A percentile compares a stretch with the other conserved stretches of the same genome.
phyloP scores from a whole-genome alignment of 2,113 vertebrate species.

The Dipodomys merriami region DNA sequence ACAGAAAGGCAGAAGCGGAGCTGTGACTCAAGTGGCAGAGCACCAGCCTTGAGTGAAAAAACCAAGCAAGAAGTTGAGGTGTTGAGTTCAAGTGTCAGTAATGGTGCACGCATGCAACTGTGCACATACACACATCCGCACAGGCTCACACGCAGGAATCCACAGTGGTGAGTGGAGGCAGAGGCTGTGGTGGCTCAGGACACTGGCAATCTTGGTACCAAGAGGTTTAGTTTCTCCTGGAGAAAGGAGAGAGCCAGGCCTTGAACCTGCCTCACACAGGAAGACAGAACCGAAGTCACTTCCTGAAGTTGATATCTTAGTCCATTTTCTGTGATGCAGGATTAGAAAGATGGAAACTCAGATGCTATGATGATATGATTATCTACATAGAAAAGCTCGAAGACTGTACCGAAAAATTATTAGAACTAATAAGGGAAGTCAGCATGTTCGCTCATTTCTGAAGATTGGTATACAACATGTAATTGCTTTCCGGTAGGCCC shows the following conservation, averaged over 20 bases:
- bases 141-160: background rate
- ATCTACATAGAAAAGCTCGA: conserved; percentile 10
- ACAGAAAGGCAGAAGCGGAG: too few relatives aligned
- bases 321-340: background rate
- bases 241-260: background rate
- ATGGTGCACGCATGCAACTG: too few relatives aligned
- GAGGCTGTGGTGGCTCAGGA: background rate
- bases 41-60: too few relatives aligned
- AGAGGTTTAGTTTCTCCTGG: background rate
- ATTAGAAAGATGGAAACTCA: background rate
- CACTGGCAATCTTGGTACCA: background rate
- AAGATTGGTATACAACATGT: background rate
- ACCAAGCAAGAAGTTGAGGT: too few relatives aligned
- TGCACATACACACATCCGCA: too few relatives aligned
- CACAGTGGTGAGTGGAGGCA: background rate
- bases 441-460: background rate
- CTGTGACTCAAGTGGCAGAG: too few relatives aligned
- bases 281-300: background rate
- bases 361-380: conserved; percentile 52
- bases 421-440: conserved; percentile 1
- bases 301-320: background rate
- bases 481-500: background rate
- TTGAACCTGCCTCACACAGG: background rate
- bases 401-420: conserved; percentile 17
- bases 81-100: too few relatives aligned